Conservation (phyloP, 2,113 vertebrate species). For the Colossoma macropomum region DNA sequence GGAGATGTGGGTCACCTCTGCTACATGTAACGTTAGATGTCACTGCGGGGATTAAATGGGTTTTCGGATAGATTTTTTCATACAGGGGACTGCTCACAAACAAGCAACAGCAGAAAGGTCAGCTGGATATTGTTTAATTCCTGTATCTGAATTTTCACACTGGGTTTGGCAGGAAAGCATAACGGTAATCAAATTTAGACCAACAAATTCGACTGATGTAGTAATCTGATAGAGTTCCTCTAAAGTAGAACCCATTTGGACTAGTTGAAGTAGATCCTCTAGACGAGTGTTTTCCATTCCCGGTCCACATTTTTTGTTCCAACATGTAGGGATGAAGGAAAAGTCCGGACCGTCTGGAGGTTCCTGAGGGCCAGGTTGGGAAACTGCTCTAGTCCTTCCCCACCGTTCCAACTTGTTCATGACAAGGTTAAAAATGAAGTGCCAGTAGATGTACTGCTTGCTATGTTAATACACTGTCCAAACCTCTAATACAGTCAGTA, state of each 20-base stretch:
- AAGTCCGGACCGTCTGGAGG: too few species aligned
- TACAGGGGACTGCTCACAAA: conserved; percentile 57
- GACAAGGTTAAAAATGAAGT: background rate
- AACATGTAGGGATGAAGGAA: too few species aligned
- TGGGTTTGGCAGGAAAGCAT: background rate
- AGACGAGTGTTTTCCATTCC: too few species aligned
- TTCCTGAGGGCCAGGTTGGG: too few species aligned
- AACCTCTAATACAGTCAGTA: background rate
- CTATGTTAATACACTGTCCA: background rate
- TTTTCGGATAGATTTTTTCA: conserved; percentile 57
- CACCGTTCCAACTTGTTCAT: background rate
- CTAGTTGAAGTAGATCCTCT: background rate
- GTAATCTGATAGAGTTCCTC: too few species aligned
- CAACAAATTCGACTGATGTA: background rate
- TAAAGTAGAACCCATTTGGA: background rate
- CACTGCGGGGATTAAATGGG: conserved; percentile 63
- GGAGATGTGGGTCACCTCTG: conserved; percentile 41
- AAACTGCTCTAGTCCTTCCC: too few species aligned
- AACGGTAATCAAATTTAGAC: background rate
- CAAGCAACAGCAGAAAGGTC: conserved; percentile 45
- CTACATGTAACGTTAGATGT: conserved; percentile 55
- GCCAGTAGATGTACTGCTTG: background rate
- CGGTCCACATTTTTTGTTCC: too few species aligned
- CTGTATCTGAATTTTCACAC: conserved; percentile 17
- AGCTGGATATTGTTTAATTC: background rate